phyloP scores from a whole-genome alignment of 1,140 invertebrate species.

The Conus betulinus region DNA sequence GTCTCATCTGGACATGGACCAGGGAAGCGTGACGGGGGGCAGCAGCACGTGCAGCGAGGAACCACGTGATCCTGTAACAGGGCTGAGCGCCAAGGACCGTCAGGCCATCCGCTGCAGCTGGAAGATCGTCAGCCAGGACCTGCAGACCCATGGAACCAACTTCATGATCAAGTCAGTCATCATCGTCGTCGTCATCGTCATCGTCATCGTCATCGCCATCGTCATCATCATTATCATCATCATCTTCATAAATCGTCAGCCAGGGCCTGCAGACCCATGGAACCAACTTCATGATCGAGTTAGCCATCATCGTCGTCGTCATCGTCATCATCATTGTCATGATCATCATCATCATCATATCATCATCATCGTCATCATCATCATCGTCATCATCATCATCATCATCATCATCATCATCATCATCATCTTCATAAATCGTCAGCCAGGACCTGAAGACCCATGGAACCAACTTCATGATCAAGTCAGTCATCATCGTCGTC shows the following conservation, averaged over 20 bases:
- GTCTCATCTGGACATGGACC: constrained; percentile 19
- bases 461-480: constrained; percentile 24
- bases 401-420: too few relatives aligned
- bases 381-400: too few relatives aligned
- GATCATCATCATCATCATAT: not conserved
- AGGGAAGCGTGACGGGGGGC: not conserved
- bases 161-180: constrained; percentile 27
- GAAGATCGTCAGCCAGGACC: constrained; percentile 23
- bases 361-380: constrained; percentile 1
- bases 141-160: not conserved
- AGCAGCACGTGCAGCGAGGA: not conserved
- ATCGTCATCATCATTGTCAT: not conserved
- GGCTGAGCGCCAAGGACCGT: constrained; percentile 14
- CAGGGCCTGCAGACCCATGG: constrained; percentile 10
- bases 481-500: not conserved
- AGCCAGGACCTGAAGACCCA: constrained; percentile 2
- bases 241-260: constrained; percentile 23
- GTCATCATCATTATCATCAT: not conserved
- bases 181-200: too few relatives aligned
- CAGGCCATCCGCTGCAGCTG: constrained; percentile 26
- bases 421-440: too few relatives aligned
- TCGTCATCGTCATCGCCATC: not conserved
- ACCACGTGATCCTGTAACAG: constrained; percentile 16
- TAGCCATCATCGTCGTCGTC: too few relatives aligned
- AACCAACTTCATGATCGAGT: constrained; percentile 13